Percentiles rank a stretch among this genome's conserved stretches.
phyloP scores from a whole-genome alignment of 2,797 vertebrate genomes.

The Dallia pectoralis region DNA sequence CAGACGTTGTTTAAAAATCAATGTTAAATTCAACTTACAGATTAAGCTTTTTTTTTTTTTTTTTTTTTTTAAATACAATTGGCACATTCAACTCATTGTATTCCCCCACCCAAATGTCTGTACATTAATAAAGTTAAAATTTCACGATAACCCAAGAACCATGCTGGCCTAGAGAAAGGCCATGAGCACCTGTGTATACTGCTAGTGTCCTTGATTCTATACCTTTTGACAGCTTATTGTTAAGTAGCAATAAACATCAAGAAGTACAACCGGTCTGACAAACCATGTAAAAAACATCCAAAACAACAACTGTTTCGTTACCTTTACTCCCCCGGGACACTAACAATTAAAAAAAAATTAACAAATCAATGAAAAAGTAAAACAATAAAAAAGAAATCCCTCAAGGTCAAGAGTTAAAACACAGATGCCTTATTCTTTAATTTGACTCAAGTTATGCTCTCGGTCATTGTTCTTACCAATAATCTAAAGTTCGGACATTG shows the following conservation, averaged over 20 bases:
- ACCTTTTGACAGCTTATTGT: conserved; percentile 50
- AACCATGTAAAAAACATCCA: conserved; percentile 54
- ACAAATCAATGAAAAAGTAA: conserved; percentile 49
- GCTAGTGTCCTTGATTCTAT: conserved; percentile 58
- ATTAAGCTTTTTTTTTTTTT: conserved; percentile 42
- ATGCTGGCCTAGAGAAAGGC: conserved; percentile 43
- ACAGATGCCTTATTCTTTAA: conserved; percentile 33
- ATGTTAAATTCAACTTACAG: conserved; percentile 64
- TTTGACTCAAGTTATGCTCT: conserved; percentile 46
- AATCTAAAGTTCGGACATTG: too few relatives aligned
- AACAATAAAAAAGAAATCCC: conserved; percentile 42
- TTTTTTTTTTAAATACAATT: conserved; percentile 49
- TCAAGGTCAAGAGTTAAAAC: conserved; percentile 48
- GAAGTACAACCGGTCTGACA: conserved; percentile 43
- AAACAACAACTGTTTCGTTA: conserved; percentile 33
- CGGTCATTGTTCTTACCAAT: conserved; percentile 52
- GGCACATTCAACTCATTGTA: conserved; percentile 69
- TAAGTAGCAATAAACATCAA: conserved; percentile 58
- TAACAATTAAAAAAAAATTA: conserved; percentile 44
- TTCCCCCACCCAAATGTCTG: conserved; percentile 59
- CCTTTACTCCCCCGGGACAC: conserved; percentile 17
- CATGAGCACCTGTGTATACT: conserved; percentile 55
- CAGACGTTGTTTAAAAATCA: conserved; percentile 54
- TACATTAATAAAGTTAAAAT: conserved; percentile 64
- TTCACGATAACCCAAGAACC: conserved; percentile 61